Conservation (phyloP, 2,797 vertebrate genomes). For the Bryconaethiops microstoma region DNA sequence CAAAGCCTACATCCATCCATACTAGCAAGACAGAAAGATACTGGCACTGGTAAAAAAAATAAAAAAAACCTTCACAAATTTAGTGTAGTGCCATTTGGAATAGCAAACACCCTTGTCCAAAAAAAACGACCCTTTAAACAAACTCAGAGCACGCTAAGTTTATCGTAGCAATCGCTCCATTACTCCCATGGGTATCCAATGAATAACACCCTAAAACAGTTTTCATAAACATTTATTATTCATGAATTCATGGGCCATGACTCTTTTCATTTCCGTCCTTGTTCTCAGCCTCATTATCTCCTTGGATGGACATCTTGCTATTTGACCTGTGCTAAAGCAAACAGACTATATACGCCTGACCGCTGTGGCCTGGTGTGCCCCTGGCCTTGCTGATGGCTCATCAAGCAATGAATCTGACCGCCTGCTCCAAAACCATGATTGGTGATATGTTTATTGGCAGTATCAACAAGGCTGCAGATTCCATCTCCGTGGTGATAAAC, state of each 20-base stretch:
- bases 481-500: conserved; percentile 67
- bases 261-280: conserved; percentile 59
- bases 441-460: conserved; percentile 77
- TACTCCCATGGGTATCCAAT: conserved; percentile 33
- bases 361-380: conserved; percentile 64
- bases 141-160: neutral
- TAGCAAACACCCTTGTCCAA: too few species aligned
- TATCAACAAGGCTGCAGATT: conserved; percentile 75
- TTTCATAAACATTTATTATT: conserved; percentile 53
- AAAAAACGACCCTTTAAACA: neutral
- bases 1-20: neutral
- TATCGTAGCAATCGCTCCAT: conserved; percentile 7
- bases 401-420: conserved; percentile 70
- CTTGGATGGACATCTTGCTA: conserved; percentile 60
- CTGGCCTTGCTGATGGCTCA: conserved; percentile 55
- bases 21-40: neutral
- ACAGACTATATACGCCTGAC: conserved; percentile 64
- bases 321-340: conserved; percentile 70
- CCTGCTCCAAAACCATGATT: conserved; percentile 65
- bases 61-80: neutral
- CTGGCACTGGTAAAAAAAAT: neutral
- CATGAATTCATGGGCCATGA: conserved; percentile 54
- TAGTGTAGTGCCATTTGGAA: too few species aligned
- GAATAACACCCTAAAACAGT: conserved; percentile 38
- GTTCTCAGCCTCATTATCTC: conserved; percentile 57